Evolutionary conservation across 2,797 vertebrate species (phyloP).

Genomic region (Cuculus canorus): DNA sequence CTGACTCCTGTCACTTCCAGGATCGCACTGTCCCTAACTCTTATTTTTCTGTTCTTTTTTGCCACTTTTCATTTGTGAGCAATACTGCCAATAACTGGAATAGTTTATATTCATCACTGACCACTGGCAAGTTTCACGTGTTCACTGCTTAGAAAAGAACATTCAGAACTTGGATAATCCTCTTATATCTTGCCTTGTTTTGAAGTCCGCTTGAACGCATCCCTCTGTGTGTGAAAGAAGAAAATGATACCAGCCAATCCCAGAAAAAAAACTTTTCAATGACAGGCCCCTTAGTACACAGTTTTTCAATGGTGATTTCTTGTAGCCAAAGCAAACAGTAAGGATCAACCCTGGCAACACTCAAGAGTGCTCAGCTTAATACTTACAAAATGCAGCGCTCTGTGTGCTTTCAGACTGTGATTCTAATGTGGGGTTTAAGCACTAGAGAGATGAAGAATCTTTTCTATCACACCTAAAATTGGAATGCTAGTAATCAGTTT

Average conservation of each 20-base stretch:
- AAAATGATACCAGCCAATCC: background rate
- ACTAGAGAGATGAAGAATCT: background rate
- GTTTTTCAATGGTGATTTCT: background rate
- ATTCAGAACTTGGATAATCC: background rate
- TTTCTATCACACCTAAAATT: background rate
- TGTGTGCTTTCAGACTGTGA: background rate
- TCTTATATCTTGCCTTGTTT: background rate
- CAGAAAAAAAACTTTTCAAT: background rate
- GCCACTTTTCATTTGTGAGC: background rate
- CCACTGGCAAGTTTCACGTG: background rate
- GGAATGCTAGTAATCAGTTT: background rate
- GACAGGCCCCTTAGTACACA: background rate
- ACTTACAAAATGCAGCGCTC: background rate
- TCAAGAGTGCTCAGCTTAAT: background rate
- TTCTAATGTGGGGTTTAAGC: background rate
- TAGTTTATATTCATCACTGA: background rate
- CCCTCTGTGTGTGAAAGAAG: background rate
- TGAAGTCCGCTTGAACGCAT: background rate
- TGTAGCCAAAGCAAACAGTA: background rate
- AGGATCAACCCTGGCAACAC: background rate
- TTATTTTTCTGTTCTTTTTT: background rate
- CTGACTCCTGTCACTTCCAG: background rate
- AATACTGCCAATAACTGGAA: background rate
- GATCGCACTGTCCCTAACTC: background rate
- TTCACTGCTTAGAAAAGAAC: background rate